Evolutionary conservation across 2,888 invertebrate genomes (phyloP).

Genomic region (Piscicola geometra): DNA sequence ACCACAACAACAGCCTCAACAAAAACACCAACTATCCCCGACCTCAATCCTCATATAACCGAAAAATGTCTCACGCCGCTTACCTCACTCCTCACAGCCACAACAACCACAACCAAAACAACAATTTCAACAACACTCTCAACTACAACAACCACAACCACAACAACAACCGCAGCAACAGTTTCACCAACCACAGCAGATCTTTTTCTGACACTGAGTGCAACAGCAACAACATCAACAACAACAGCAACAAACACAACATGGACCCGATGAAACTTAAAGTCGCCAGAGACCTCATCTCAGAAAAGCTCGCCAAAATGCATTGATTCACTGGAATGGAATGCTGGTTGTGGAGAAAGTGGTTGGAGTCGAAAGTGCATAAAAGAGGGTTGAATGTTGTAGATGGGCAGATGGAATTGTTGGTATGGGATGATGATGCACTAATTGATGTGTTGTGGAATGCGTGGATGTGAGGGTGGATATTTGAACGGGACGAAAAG

Average conservation of each 20-base stretch:
- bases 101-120: background rate
- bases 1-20: background rate
- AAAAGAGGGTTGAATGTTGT: background rate
- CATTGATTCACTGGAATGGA: too few species aligned
- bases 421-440: background rate
- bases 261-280: background rate
- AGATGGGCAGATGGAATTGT: background rate
- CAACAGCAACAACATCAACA: background rate
- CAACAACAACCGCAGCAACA: background rate
- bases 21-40: background rate
- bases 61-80: background rate
- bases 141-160: background rate
- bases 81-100: background rate
- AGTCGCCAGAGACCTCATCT: background rate
- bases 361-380: background rate
- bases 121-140: background rate
- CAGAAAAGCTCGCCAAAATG: background rate
- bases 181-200: background rate
- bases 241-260: background rate
- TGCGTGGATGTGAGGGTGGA: too few species aligned
- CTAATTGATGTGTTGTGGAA: background rate
- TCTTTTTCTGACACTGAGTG: slow-evolving; percentile 10
- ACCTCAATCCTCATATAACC: background rate
- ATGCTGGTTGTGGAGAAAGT: background rate
- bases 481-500: background rate